Base-by-base conservation (phyloP, 2,113 vertebrate species). In the Conger conger region DNA sequence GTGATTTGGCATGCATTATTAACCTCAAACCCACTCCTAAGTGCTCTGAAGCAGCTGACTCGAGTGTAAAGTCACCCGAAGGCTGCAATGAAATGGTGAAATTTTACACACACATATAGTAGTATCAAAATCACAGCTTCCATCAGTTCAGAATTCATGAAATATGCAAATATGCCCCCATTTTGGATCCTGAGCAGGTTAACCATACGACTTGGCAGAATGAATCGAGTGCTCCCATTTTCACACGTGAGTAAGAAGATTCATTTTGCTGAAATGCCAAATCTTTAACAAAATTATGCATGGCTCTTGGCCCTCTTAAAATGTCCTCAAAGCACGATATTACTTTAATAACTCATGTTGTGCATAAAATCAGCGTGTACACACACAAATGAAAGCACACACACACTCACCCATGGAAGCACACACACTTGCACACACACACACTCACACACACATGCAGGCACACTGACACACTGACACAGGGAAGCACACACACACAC, bases 211-310 rank as follows among this genome's bases (percentile, higher is more conserved):
- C 79, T 85, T 87, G 87, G 88, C 88, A 85, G 90, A 89, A 86
- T 76, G 79, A 92, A 91, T 84, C 87, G 80, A 83, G 85, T 88
- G 76, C n/a, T 73, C 9, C 27, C 27, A 73, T 33, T 73, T 33
- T 73, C n/a, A 73, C 27, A 73, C 9, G n/a, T 86, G 87, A 81
- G 91, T 92, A 88, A 90, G 92, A 88, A 90, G 92, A 73, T 8
- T 73, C 20, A 27, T 63, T 2, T n/a, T 0, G 27, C n/a, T 63
- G 20, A 23, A 23, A 63, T 63, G 57, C 23, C 27, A 63, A 63
- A 23, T n/a, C 68, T 63, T 93, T 91, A 84, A 38, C 84, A 87
- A 83, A 78, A 88, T 89, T 85, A 86, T 82, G 88, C 78, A 80
- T 45, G 73, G 81, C 82, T 88, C 86, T 90, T 54, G 38, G 83